Evolutionary conservation across 2,113 vertebrate genomes (phyloP), one percentile per base, ranked within the genome.

Genomic region (Catagonus wagneri): DNA sequence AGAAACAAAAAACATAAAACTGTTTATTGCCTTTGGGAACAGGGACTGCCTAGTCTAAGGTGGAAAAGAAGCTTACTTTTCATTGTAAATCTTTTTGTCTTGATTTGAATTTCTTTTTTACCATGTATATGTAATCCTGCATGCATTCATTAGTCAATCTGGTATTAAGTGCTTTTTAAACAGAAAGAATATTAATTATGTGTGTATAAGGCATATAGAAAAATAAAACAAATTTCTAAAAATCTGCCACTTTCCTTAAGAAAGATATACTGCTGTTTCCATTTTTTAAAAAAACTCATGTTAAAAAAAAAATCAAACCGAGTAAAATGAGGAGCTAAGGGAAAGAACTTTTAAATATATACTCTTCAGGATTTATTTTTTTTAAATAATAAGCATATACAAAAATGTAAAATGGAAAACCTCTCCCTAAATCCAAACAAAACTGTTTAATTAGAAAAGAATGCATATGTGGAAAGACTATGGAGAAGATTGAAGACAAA

Each of bases 361-460:
- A 65, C 7, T 80, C 25, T 76, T 80, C 7, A 88, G 20, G n/a
- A 63, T 32, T 72, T 6, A 63, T 80, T 74, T 63, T 65, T 91
- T 86, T 39, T n/a, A 71, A 68, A 86, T 3, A 92, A 75, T 66
- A 25, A 87, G 17, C 29, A 87, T 27, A 58, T 36, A 79, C 19
- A 87, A 75, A 94, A 34, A 7, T 76, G 19, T 87, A 76, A 94
- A 95, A 78, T 83, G 34, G 17, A 79, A 94, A 95, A 87, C 9
- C 25, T 90, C 36, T 90, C 52, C 20, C 29, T 22, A 92, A 89
- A 87, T 25, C 14, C 22, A 94, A 96, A 90, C 12, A 54, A 54
- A 88, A 61, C 7, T 11, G 32, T 86, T 96, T 95, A 96, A 65
- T 79, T 89, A 83, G 54, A 60, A 96, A 95, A 72, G 22, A 15